Evolutionary conservation across 1,140 invertebrate species (phyloP), one percentile per base, ranked within the genome.

Genomic region (Drosophila cardini): DNA sequence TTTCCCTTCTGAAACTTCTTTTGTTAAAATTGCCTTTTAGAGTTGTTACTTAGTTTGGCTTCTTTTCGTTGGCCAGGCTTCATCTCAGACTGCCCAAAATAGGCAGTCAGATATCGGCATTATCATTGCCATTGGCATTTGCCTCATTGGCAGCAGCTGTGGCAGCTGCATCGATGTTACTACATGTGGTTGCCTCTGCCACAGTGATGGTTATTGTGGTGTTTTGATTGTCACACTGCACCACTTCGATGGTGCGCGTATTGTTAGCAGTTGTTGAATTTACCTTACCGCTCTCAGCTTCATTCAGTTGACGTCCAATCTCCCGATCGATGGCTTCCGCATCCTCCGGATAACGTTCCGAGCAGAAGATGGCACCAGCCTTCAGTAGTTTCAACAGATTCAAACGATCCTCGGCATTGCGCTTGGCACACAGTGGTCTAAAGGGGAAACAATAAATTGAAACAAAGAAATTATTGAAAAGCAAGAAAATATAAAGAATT

Each of bases 371-470:
- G 53, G 90, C 90, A 6, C 90, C 90, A 2, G 91, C 90, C 36
- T 90, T 90, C 0, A 92, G 68, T 1, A 94, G 74, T 75, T 94
- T 94, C 73, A 97, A 92, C 81, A 97, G 93, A 92, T 96, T 96
- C 94, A 97, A 94, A 16, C 96, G 96, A 92, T 97, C 96, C 90
- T 96, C 95, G 26, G 96, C 96, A 93, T 96, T 96, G 46, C 96
- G 94, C 91, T 97, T 97, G 75, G 97, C 96, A 78, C 95, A 94
- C 36, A 97, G 93, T 87, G 94, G 94, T 90, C 94, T 94, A 21
- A 0, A 7, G 5, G 4, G 34, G 4, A 36, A 8, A 18, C 16
- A 63, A 52, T 4, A 11, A 1, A n/a, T n/a, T 42, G 13, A 9
- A 11, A 15, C 2, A 11, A 42, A 2, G 2, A 16, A 13, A 7